Evolutionary conservation across 1,140 invertebrate species (phyloP).

Genomic region (Zaprionus africanus): DNA sequence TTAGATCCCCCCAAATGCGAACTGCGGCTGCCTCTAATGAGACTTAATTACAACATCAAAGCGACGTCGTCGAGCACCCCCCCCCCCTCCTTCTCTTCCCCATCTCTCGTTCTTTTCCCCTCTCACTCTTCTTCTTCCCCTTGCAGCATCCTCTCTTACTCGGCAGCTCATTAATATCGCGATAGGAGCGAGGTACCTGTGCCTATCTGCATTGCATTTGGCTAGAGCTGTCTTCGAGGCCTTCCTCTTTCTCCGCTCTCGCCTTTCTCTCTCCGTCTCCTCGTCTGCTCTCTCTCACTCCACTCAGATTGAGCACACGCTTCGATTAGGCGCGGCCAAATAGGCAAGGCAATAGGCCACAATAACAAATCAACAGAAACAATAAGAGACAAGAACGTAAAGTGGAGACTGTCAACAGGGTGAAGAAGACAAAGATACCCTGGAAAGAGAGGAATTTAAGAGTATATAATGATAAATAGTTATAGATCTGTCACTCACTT

Average conservation of each 20-base stretch:
- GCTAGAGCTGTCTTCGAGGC: background rate
- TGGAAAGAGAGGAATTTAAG: background rate
- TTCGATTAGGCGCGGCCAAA: slow-evolving; percentile 61
- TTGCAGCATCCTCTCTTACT: background rate
- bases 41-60: slow-evolving; percentile 66
- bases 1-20: slow-evolving; percentile 19
- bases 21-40: slow-evolving; percentile 54
- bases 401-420: background rate
- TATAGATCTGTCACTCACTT: background rate
- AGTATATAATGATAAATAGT: background rate
- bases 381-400: slow-evolving; percentile 13
- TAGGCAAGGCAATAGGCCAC: slow-evolving; percentile 36
- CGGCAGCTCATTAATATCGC: slow-evolving; percentile 35
- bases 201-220: slow-evolving; percentile 26
- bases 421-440: background rate
- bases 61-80: background rate
- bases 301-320: slow-evolving; percentile 40
- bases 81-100: background rate
- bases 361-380: slow-evolving; percentile 28
- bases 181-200: slow-evolving; percentile 23
- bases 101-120: background rate
- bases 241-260: background rate
- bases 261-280: background rate
- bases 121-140: background rate
- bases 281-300: slow-evolving; percentile 4